Evolutionary conservation across 2,888 invertebrate species (phyloP).

Genomic region (Drosophila planitibia): DNA sequence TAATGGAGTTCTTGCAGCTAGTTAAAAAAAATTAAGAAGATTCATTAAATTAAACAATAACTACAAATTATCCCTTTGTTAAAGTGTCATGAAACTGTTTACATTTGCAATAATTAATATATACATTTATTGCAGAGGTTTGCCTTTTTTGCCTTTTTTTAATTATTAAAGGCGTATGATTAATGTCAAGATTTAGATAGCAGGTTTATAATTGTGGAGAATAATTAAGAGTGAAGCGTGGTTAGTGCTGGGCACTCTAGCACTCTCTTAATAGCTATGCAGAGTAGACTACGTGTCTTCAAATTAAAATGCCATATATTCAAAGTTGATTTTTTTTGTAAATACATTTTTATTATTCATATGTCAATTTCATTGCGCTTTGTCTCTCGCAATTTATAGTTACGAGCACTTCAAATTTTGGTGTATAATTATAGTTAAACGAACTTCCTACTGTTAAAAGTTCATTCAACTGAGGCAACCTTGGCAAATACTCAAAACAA

Average conservation of each 20-base stretch:
- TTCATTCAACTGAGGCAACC: conserved; percentile 64
- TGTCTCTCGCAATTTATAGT: neutral
- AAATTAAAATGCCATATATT: neutral
- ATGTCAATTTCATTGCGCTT: conserved; percentile 12
- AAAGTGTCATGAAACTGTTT: neutral
- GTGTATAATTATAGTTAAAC: conserved; percentile 22
- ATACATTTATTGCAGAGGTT: neutral
- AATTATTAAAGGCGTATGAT: too few relatives aligned
- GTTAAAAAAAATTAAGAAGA: neutral
- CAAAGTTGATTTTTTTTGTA: neutral
- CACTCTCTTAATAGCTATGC: neutral
- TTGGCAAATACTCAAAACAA: conserved; percentile 30
- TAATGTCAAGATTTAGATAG: neutral
- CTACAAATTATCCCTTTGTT: neutral
- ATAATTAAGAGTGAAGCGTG: neutral
- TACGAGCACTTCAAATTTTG: conserved; percentile 15
- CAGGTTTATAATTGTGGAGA: neutral
- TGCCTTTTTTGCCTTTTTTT: too few relatives aligned
- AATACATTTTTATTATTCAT: neutral
- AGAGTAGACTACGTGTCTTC: neutral
- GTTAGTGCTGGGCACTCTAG: neutral
- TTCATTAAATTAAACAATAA: neutral
- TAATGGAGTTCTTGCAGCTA: neutral
- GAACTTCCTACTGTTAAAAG: conserved; percentile 49
- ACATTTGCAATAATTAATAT: too few relatives aligned